These are phyloP conservation scores for Drosophila anomelani DNA, from an alignment of 2,888 invertebrate genomes.

Conservation along the genomic window DNA sequence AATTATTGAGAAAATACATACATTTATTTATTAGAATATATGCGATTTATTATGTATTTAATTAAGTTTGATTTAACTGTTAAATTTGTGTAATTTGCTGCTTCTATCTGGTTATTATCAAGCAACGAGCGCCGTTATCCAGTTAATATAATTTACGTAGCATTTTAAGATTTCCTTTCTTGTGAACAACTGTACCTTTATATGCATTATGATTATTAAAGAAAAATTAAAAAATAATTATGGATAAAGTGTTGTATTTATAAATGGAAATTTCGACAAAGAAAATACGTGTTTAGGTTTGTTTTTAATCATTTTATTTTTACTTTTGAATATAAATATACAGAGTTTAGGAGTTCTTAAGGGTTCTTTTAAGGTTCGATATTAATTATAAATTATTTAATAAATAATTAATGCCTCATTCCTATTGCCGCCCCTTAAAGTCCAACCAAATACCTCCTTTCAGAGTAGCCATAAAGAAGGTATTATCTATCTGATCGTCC, in stretches of 20 bases:
- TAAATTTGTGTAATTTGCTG: constrained; percentile 77
- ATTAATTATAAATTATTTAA: no score
- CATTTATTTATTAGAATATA: constrained; percentile 75
- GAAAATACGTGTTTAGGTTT: background rate
- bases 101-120: constrained; percentile 68
- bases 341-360: background rate
- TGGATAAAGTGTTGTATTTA: background rate
- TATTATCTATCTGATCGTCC: constrained; percentile 76
- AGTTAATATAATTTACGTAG: constrained; percentile 59
- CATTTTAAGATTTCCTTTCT: constrained; percentile 79
- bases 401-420: background rate
- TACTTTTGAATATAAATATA: background rate
- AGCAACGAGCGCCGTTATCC: constrained; percentile 44
- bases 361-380: background rate
- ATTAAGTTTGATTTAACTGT: constrained; percentile 77
- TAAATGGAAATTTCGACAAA: background rate
- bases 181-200: constrained; percentile 80
- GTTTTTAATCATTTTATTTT: background rate
- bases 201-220: constrained; percentile 76
- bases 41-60: constrained; percentile 54
- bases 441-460: constrained; percentile 69
- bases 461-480: constrained; percentile 68
- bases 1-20: constrained; percentile 68
- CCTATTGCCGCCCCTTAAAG: constrained; percentile 51
- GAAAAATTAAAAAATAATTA: constrained; percentile 58